Conservation (phyloP, 2,888 invertebrate species). For the Heterodera filipjevi region DNA sequence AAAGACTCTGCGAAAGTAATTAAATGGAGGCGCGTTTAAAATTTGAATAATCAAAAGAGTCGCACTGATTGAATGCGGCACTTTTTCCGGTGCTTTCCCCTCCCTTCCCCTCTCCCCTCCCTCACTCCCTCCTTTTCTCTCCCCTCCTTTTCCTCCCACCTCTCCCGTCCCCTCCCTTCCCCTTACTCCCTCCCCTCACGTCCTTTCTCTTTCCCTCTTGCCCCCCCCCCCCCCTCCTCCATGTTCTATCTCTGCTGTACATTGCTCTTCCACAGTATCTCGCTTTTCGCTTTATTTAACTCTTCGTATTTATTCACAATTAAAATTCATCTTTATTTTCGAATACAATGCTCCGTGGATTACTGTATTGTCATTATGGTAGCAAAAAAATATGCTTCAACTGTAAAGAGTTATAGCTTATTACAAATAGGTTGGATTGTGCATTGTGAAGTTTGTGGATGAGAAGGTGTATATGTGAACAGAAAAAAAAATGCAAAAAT, state of each 20-base stretch:
- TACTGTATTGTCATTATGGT: constrained; percentile 13
- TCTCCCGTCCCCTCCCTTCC: too few relatives aligned
- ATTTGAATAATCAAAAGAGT: too few relatives aligned
- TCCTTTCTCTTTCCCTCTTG: too few relatives aligned
- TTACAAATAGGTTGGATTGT: not conserved
- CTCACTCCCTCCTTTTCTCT: too few relatives aligned
- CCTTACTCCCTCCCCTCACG: too few relatives aligned
- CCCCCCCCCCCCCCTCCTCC: not conserved
- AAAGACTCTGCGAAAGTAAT: constrained; percentile 53
- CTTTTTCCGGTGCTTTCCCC: too few relatives aligned
- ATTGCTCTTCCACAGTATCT: too few relatives aligned
- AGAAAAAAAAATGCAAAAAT: constrained; percentile 8
- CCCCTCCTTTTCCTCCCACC: too few relatives aligned
- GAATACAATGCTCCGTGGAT: not conserved
- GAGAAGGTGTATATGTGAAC: not conserved
- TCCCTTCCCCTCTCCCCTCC: too few relatives aligned
- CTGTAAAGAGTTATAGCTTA: not conserved
- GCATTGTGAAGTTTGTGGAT: constrained; percentile 12
- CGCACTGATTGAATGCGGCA: too few relatives aligned
- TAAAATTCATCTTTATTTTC: not conserved
- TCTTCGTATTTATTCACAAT: not conserved
- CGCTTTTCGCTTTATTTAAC: too few relatives aligned
- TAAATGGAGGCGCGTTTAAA: not conserved
- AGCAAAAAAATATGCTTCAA: not conserved
- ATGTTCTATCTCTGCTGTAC: not conserved